Percentiles rank a stretch among this genome's conserved stretches.
Conservation (phyloP, 2,888 invertebrate genomes). For the Noctua pronuba region DNA sequence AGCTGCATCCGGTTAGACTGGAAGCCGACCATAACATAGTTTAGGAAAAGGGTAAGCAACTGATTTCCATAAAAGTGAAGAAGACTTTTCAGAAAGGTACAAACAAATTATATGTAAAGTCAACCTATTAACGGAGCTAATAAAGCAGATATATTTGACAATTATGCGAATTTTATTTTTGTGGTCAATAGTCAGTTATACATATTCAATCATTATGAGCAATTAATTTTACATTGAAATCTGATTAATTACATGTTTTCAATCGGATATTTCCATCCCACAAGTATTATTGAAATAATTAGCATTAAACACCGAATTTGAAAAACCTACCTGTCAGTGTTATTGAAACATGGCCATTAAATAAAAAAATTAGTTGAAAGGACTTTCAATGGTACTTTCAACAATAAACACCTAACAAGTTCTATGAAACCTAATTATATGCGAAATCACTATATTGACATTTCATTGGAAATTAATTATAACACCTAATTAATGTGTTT, state of each 20-base stretch:
- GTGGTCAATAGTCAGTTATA: neutral
- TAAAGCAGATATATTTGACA: neutral
- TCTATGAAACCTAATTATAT: neutral
- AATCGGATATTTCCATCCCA: neutral
- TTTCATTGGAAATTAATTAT: conserved; percentile 14
- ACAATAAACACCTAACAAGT: neutral
- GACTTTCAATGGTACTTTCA: neutral
- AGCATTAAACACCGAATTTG: neutral
- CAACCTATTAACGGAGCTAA: neutral
- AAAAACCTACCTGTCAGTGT: neutral
- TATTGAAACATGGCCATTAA: neutral
- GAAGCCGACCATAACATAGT: neutral
- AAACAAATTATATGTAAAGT: neutral
- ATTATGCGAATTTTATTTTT: neutral
- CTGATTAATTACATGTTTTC: neutral
- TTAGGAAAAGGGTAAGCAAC: neutral
- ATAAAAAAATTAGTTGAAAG: neutral
- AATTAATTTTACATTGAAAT: conserved; percentile 17
- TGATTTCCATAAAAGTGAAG: neutral
- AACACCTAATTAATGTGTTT: neutral
- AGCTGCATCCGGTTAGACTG: neutral
- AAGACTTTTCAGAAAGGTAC: neutral
- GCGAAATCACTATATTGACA: neutral
- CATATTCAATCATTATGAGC: neutral
- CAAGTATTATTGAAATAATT: conserved; percentile 7